Conservation (phyloP, 2,888 invertebrate genomes). For the Drosophila rubida region DNA sequence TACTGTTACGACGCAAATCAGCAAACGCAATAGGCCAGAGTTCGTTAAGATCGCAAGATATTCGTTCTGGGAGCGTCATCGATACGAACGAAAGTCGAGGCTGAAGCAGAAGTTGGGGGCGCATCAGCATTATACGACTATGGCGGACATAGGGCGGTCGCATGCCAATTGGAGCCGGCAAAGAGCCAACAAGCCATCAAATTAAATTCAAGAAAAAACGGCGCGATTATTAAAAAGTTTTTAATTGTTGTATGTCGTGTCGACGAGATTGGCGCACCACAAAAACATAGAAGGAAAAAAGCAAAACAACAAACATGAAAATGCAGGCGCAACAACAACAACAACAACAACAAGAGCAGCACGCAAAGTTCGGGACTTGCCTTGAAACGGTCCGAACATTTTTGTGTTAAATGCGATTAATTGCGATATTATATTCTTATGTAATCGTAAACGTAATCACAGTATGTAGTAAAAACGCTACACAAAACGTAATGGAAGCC, state of each 20-base stretch:
- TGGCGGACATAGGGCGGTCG: conserved; percentile 47
- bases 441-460: conserved; percentile 80
- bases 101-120: too few relatives aligned
- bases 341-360: conserved; percentile 52
- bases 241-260: conserved; percentile 74
- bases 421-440: conserved; percentile 82
- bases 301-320: conserved; percentile 32
- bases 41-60: background rate
- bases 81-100: background rate
- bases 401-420: conserved; percentile 81
- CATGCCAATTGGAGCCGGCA: conserved; percentile 63
- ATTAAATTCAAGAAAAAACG: conserved; percentile 76
- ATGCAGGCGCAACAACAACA: conserved; percentile 37
- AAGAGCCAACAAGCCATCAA: conserved; percentile 60
- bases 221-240: conserved; percentile 69
- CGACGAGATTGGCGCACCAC: conserved; percentile 61
- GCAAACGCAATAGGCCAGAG: background rate
- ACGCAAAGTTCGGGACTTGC: conserved; percentile 65
- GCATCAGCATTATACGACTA: too few relatives aligned
- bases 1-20: conserved; percentile 16
- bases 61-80: background rate
- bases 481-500: conserved; percentile 65
- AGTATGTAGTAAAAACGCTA: conserved; percentile 65
- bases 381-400: conserved; percentile 70
- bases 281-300: conserved; percentile 11